Evolutionary conservation across 2,113 vertebrate species (phyloP).

Genomic region (Nibea albiflora): DNA sequence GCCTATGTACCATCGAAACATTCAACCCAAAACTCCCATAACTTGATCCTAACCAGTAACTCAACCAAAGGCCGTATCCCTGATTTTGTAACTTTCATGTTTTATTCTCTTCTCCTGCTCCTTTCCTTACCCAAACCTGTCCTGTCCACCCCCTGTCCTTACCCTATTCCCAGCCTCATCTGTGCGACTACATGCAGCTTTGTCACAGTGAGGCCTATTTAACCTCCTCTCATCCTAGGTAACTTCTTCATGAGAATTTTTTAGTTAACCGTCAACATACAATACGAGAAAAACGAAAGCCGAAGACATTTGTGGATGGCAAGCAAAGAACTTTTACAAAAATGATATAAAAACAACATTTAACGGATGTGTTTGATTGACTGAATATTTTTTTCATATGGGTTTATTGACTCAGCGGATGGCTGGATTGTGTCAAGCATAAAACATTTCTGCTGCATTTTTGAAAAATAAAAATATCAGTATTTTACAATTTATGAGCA

Average conservation of each 20-base stretch:
- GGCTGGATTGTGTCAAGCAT: slow-evolving; percentile 94
- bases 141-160: background rate
- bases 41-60: slow-evolving; percentile 8
- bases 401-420: slow-evolving; percentile 92
- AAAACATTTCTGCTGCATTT: slow-evolving; percentile 96
- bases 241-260: slow-evolving; percentile 71
- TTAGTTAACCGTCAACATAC: slow-evolving; percentile 66
- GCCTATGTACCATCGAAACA: background rate
- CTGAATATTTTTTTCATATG: slow-evolving; percentile 84
- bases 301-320: slow-evolving; percentile 66
- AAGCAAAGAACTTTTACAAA: slow-evolving; percentile 74
- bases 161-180: slow-evolving; percentile 48
- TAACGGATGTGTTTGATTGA: slow-evolving; percentile 71
- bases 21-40: background rate
- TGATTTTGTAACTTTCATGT: slow-evolving; percentile 1
- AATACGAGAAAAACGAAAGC: slow-evolving; percentile 69
- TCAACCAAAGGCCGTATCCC: slow-evolving; percentile 20
- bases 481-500: slow-evolving; percentile 87
- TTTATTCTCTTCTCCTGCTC: background rate
- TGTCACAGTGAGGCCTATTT: slow-evolving; percentile 76
- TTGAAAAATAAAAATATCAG: slow-evolving; percentile 96
- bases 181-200: slow-evolving; percentile 70
- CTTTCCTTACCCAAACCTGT: slow-evolving; percentile 11
- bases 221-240: slow-evolving; percentile 76
- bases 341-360: slow-evolving; percentile 68